These are phyloP conservation scores for Sminthurides bifidus DNA, from an alignment of 1,140 invertebrate genomes.

Conservation along the genomic window DNA sequence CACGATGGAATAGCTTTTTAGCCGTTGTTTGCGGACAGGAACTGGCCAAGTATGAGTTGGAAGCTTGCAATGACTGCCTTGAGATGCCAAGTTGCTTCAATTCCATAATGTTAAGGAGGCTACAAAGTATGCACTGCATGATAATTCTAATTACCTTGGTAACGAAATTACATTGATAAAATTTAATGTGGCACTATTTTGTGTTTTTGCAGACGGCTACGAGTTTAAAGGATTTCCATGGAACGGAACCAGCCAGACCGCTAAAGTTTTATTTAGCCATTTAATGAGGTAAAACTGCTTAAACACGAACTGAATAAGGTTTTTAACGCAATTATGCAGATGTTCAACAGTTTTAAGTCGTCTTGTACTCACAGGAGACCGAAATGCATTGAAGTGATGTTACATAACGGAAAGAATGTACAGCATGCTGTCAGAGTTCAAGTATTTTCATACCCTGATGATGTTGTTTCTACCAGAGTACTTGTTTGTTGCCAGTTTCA, in stretches of 20 bases:
- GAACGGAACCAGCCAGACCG: conserved; percentile 22
- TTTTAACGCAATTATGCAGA: background rate
- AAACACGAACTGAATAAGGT: background rate
- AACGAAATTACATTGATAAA: no score
- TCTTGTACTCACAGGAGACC: background rate
- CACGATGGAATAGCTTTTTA: conserved; percentile 38
- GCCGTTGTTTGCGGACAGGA: conserved; percentile 38
- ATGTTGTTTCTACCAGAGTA: conserved; percentile 5
- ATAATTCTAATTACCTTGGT: no score
- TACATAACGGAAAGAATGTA: conserved; percentile 7
- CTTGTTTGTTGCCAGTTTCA: conserved; percentile 12
- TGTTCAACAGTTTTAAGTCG: background rate
- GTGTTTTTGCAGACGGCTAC: conserved; percentile 38
- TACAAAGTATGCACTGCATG: no score
- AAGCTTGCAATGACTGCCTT: conserved; percentile 35
- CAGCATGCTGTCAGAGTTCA: conserved; percentile 6
- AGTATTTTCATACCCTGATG: conserved; percentile 14
- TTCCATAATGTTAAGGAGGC: conserved; percentile 34
- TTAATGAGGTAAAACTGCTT: background rate
- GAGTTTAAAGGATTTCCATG: conserved; percentile 41
- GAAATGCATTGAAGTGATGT: conserved; percentile 5
- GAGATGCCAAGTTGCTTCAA: conserved; percentile 38
- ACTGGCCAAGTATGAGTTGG: conserved; percentile 39
- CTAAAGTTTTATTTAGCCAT: background rate
- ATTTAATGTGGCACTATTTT: no score